These are phyloP conservation scores for Hyla sarda DNA, from an alignment of 2,113 vertebrate genomes.

Conservation along the genomic window DNA sequence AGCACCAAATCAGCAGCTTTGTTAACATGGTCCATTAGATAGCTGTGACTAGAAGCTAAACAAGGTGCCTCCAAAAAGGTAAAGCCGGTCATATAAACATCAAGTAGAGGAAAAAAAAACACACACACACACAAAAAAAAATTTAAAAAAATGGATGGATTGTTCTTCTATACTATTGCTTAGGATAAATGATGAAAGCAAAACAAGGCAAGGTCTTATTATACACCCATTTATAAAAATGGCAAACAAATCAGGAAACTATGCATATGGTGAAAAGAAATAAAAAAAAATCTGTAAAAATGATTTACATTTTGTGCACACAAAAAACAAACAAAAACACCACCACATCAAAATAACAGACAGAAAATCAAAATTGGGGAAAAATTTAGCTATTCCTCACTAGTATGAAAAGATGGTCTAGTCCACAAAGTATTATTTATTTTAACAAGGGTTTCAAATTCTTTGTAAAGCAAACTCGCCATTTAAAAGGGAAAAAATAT, in stretches of 20 bases:
- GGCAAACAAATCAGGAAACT: not conserved
- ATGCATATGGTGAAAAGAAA: not conserved
- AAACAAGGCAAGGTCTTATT: slow-evolving; percentile 4
- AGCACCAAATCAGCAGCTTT: not conserved
- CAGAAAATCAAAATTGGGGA: not conserved
- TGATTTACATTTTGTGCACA: slow-evolving; percentile 5
- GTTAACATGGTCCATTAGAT: not conserved
- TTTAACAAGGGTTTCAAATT: not conserved
- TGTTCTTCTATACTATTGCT: slow-evolving; percentile 36
- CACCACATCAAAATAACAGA: not conserved
- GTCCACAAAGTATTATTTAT: not conserved
- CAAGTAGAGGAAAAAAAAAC: not conserved
- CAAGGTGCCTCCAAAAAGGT: not conserved
- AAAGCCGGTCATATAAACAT: not conserved
- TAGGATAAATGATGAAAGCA: not conserved
- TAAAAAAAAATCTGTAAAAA: not conserved
- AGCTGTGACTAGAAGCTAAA: not conserved
- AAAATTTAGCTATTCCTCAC: too few relatives aligned
- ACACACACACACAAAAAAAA: too few relatives aligned
- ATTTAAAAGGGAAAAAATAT: not conserved
- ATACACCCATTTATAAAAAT: not conserved
- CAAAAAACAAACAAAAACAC: not conserved
- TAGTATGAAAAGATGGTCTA: not conserved
- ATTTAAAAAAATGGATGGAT: not conserved
- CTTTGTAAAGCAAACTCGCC: not conserved